A percentile compares a stretch with the other conserved stretches of the same genome.
These are phyloP conservation scores for Philhelius pedissequus DNA, from an alignment of 2,888 invertebrate species.

Conservation along the genomic window DNA sequence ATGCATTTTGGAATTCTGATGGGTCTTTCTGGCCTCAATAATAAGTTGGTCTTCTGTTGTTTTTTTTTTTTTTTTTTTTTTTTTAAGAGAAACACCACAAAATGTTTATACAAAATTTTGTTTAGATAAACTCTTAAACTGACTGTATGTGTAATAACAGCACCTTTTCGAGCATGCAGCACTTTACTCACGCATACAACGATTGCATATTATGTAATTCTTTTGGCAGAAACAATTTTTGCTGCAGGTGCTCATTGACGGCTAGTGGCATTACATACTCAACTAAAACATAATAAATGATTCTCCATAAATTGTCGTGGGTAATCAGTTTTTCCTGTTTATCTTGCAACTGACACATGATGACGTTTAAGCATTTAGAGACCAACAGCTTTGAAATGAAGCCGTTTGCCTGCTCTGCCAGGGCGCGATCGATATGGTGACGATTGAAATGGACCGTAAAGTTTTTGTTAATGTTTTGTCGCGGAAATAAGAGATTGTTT, in stretches of 20 bases:
- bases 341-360: conserved; percentile 3
- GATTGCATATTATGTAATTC: conserved; percentile 27
- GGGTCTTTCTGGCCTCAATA: neutral
- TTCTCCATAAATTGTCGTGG: conserved; percentile 39
- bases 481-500: conserved; percentile 15
- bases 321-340: conserved; percentile 54
- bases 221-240: conserved; percentile 16
- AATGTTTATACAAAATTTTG: neutral
- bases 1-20: conserved; percentile 28
- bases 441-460: conserved; percentile 11
- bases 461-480: neutral
- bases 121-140: neutral
- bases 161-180: conserved; percentile 26
- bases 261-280: neutral
- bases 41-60: neutral
- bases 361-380: conserved; percentile 11
- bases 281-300: conserved; percentile 41
- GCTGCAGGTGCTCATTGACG: conserved; percentile 38
- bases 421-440: neutral
- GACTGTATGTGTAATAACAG: neutral
- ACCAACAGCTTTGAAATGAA: neutral
- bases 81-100: too few relatives aligned
- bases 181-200: neutral
- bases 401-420: conserved; percentile 5
- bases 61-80: conserved; percentile 11